Base-by-base conservation (phyloP, 2,113 vertebrate species). In the Pandion haliaetus region DNA sequence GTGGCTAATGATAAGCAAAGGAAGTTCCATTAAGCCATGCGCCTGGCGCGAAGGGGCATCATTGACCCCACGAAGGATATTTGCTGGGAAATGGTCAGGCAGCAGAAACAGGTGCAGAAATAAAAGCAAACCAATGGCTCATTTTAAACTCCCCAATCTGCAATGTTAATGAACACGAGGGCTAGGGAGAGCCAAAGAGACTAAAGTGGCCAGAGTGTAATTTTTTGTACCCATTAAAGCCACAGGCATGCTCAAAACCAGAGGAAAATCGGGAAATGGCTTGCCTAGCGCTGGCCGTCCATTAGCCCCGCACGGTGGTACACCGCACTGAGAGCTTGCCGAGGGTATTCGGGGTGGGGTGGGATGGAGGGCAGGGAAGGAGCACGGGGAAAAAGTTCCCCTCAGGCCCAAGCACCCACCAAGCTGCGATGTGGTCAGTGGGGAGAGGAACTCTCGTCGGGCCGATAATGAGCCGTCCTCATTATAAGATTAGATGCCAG, bases 401-500 rank as follows among this genome's bases (percentile, higher is more conserved):
- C 49, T 90, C 57, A n/a, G 55, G 78, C 82, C 74, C 89, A 79
- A 38, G 86, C 82, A 80, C 44, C 47, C 1, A 0, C 42, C 55
- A 57, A 90, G 72, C 63, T 45, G 36, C 1, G 0, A 44, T 8
- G 34, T 12, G 63, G 84, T 93, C 73, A 71, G 87, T 23, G 58
- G 94, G 88, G 87, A 90, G 76, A 69, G 59, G 71, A 83, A 72
- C 91, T 76, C 78, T 90, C 9, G 1, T 90, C 11, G 17, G 86
- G 90, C 91, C 17, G 38, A 86, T 97, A 98, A 98, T 95, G 96
- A 98, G 97, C 89, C 38, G 14, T 87, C 82, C 96, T 98, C 98
- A 97, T 98, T 97, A 97, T 69, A 88, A 98, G 97, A 98, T 97
- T 95, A 98, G 98, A 97, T 97, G 95, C 93, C 31, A 58, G 96